Conservation (phyloP, 2,797 vertebrate species). For the Ispidina picta region DNA sequence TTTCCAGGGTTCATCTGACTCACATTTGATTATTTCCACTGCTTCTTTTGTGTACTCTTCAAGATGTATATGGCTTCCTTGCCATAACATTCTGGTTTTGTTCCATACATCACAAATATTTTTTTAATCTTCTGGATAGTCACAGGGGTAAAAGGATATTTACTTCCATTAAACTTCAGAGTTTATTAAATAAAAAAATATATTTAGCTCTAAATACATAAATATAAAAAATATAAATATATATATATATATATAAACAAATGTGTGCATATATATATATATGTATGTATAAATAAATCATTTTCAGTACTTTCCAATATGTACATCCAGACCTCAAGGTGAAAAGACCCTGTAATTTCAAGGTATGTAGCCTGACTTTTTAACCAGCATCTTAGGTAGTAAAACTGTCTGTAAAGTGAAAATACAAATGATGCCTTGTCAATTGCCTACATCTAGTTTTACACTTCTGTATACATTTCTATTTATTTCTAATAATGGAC, state of each 20-base stretch:
- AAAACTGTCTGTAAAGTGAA: background rate
- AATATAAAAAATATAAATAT: too few relatives aligned
- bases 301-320: background rate
- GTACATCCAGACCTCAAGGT: background rate
- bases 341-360: background rate
- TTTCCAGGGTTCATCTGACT: background rate
- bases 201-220: background rate
- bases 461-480: background rate
- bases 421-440: background rate
- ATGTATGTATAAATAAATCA: background rate
- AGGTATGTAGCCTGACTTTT: background rate
- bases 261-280: background rate
- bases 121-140: background rate
- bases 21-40: background rate
- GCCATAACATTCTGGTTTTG: background rate
- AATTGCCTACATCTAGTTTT: background rate
- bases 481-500: background rate
- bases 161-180: background rate
- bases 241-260: too few relatives aligned
- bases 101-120: background rate
- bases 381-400: background rate
- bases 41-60: background rate
- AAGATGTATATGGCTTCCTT: background rate
- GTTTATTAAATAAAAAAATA: background rate
- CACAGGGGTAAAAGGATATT: background rate